Base-by-base conservation (phyloP, 2,888 invertebrate species). In the Melinaea menophilus region DNA sequence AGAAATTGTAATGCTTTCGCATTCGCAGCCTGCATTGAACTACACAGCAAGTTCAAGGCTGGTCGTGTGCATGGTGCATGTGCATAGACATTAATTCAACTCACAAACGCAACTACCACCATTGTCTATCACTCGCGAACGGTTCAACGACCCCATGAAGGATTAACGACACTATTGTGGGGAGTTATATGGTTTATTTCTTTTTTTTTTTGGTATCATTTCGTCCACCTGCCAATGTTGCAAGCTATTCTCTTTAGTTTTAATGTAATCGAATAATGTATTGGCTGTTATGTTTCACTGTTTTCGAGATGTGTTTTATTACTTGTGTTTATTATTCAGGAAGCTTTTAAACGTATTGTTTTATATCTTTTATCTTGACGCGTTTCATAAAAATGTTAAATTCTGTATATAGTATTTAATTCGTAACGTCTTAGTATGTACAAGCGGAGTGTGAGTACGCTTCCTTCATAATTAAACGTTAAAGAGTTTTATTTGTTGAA, bases 11-110 rank as follows among this genome's bases (percentile, higher is more conserved):
- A 76, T 75, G 80, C 79, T 84, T 84, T 84, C 77, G 84, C 83
- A 85, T 85, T 82, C 84, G 80, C 79, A 77, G 83, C 77, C 75
- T 71, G 84, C 79, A 78, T 81, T 79, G 79, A 79, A 79, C 77
- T 81, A 85, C 84, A 82, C 61, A 79, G 74, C 85, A 89, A 88
- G 90, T 90, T 90, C 90, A 90, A 90, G 90, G 90, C 85, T 88
- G 88, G 86, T 84, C 88, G 80, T 75, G 74, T 79, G 85, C 84
- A 85, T 86, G 84, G 82, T 85, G 88, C 88, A 85, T 84, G 86
- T 82, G 85, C 81, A 84, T 80, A 79, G 79, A 80, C 81, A 88
- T 89, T 88, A 77, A 90, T 89, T 88, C 89, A 78, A 76, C 88
- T 84, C 89, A 88, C 89, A 88, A 82, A 77, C 82, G 72, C 82